phyloP scores from a whole-genome alignment of 1,140 invertebrate genomes.

The Centruroides vittatus region DNA sequence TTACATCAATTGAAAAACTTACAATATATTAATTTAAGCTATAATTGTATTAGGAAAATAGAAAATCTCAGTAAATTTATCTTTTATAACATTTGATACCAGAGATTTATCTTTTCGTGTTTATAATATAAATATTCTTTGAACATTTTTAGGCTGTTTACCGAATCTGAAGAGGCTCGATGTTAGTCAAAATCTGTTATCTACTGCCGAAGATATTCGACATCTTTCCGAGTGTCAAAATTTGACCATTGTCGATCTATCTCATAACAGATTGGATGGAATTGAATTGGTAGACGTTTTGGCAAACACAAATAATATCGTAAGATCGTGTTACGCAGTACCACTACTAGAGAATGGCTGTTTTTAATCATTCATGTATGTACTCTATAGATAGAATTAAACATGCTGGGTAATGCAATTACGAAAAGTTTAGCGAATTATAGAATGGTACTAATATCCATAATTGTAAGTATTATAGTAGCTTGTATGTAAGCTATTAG shows the following conservation, averaged over 20 bases:
- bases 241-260: slow-evolving; percentile 69
- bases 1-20: slow-evolving; percentile 51
- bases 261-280: slow-evolving; percentile 68
- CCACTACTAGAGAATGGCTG: too few species aligned
- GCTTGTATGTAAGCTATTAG: not conserved
- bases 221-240: slow-evolving; percentile 51
- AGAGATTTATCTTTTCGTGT: too few species aligned
- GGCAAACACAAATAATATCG: slow-evolving; percentile 29
- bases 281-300: slow-evolving; percentile 41
- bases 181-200: slow-evolving; percentile 67
- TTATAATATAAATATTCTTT: not conserved
- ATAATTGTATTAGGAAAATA: slow-evolving; percentile 67
- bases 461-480: slow-evolving; percentile 39
- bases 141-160: slow-evolving; percentile 37
- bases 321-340: slow-evolving; percentile 13
- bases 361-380: too few species aligned
- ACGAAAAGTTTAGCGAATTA: slow-evolving; percentile 64
- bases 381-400: slow-evolving; percentile 34
- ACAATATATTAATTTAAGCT: slow-evolving; percentile 69
- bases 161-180: slow-evolving; percentile 59
- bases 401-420: slow-evolving; percentile 72
- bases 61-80: slow-evolving; percentile 57
- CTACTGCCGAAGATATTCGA: slow-evolving; percentile 49
- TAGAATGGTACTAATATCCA: slow-evolving; percentile 63
- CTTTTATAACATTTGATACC: not conserved